phyloP scores from a whole-genome alignment of 2,797 vertebrate genomes.

The Corythornis leucogaster region DNA sequence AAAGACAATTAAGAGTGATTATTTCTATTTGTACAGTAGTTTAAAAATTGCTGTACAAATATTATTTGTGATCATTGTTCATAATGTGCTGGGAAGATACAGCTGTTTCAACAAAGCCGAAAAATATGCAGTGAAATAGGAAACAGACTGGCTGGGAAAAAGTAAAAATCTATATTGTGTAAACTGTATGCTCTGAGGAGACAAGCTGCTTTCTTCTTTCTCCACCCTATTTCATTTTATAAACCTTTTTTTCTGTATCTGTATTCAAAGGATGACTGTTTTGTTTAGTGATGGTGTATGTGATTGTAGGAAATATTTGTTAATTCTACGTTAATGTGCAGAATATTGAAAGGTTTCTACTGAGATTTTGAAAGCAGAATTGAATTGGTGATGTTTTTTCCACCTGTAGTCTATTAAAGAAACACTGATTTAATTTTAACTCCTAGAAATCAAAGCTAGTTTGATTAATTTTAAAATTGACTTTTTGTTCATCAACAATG shows the following conservation, averaged over 20 bases:
- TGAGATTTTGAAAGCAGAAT: neutral
- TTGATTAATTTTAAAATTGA: neutral
- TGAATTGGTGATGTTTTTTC: neutral
- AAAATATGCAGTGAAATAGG: constrained; percentile 25
- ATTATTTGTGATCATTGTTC: constrained; percentile 47
- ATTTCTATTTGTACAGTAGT: constrained; percentile 52
- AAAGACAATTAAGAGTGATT: constrained; percentile 42
- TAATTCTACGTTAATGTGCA: neutral
- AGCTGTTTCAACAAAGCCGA: constrained; percentile 63
- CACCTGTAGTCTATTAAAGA: neutral
- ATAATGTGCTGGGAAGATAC: constrained; percentile 7
- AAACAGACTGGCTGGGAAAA: constrained; percentile 25
- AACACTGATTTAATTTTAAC: neutral
- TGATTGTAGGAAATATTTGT: neutral
- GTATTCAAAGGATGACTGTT: neutral
- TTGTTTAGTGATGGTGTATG: neutral
- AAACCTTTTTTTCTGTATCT: neutral
- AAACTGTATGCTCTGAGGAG: neutral
- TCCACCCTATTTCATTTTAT: neutral
- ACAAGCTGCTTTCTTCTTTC: neutral
- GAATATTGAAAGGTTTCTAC: neutral
- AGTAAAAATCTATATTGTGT: neutral
- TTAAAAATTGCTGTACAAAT: constrained; percentile 65
- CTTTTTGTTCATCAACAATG: neutral
- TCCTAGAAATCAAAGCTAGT: neutral